phyloP scores from a whole-genome alignment of 2,888 invertebrate species.

The Drosophila borborema region DNA sequence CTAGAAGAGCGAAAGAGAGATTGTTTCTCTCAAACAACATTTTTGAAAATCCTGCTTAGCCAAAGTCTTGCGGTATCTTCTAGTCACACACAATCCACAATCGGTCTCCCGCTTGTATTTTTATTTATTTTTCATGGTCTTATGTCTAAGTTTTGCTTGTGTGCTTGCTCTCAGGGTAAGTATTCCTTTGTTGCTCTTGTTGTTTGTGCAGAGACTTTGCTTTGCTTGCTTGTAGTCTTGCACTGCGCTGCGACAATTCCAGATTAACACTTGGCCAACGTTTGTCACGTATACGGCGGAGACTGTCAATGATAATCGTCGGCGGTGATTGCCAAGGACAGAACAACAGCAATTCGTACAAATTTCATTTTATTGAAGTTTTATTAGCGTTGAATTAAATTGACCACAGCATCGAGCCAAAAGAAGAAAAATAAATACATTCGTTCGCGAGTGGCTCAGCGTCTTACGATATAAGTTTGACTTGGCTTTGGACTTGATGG shows the following conservation, averaged over 20 bases:
- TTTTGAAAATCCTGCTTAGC: background rate
- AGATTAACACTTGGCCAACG: conserved; percentile 71
- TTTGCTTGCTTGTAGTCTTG: conserved; percentile 16
- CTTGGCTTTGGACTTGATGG: conserved; percentile 59
- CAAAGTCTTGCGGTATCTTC: background rate
- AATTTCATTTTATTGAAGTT: conserved; percentile 68
- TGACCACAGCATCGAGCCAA: conserved; percentile 60
- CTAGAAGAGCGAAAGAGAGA: background rate
- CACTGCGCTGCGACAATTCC: conserved; percentile 28
- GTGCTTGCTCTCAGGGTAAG: conserved; percentile 20
- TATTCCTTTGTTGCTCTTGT: conserved; percentile 41
- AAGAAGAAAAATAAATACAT: conserved; percentile 16
- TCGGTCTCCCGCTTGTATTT: conserved; percentile 8
- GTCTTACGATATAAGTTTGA: conserved; percentile 25
- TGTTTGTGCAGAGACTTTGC: conserved; percentile 28
- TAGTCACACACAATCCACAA: background rate
- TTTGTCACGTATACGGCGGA: conserved; percentile 59
- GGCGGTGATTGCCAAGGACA: conserved; percentile 42
- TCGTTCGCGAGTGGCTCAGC: conserved; percentile 10
- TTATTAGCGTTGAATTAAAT: conserved; percentile 80
- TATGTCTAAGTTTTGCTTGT: conserved; percentile 59
- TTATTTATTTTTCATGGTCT: conserved; percentile 61
- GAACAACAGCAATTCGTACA: conserved; percentile 42
- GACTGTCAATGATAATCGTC: conserved; percentile 62
- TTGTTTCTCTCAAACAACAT: background rate